These are phyloP conservation scores for Catharus ustulatus DNA, from an alignment of 2,797 vertebrate genomes.

Conservation along the genomic window DNA sequence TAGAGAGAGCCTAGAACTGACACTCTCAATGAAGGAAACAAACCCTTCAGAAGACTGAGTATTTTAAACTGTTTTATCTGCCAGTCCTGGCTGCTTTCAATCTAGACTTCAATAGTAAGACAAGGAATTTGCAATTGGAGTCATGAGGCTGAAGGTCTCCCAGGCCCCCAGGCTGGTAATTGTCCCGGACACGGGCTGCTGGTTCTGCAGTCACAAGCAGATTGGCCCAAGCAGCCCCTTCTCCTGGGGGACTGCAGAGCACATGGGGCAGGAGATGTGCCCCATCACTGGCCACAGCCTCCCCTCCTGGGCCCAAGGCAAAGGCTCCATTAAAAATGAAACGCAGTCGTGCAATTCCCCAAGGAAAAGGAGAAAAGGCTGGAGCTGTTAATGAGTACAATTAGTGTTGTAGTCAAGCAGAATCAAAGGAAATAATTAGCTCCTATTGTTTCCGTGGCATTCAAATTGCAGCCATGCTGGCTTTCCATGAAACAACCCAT, in stretches of 20 bases:
- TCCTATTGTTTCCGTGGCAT: constrained; percentile 22
- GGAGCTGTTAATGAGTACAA: constrained; percentile 61
- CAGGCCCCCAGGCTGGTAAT: not conserved
- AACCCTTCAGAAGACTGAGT: not conserved
- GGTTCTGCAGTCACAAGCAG: not conserved
- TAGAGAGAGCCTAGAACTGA: not conserved
- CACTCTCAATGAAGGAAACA: not conserved
- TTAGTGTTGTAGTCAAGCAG: constrained; percentile 55
- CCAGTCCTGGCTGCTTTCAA: not conserved
- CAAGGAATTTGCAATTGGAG: not conserved
- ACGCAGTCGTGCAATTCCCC: not conserved
- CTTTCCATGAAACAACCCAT: constrained; percentile 4
- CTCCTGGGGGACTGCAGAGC: not conserved
- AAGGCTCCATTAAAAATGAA: constrained; percentile 18
- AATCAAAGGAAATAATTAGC: constrained; percentile 63
- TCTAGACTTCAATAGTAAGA: not conserved
- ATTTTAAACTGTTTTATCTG: not conserved
- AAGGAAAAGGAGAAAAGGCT: constrained; percentile 43
- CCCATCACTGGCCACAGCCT: not conserved
- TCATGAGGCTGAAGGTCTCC: constrained; percentile 15
- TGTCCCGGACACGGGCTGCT: not conserved
- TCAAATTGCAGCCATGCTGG: not conserved
- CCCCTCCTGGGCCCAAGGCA: not conserved
- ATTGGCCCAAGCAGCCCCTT: not conserved
- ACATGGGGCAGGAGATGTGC: not conserved